Evolutionary conservation across 2,888 invertebrate species (phyloP).

Genomic region (Phalera bucephala): DNA sequence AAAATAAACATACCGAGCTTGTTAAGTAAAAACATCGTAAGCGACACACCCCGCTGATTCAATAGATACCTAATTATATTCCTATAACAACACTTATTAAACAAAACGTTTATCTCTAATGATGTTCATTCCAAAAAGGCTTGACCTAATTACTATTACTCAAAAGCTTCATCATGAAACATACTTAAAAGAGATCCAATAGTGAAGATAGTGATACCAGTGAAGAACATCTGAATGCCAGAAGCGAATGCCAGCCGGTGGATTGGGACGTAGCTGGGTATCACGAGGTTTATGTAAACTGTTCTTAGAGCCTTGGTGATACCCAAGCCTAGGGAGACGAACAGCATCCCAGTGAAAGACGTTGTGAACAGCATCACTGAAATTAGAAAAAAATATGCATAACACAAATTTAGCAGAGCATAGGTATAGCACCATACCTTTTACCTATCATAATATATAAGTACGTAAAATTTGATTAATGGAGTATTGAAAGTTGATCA

Average conservation of each 20-base stretch:
- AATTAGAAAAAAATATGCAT: too few relatives aligned
- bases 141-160: slow-evolving; percentile 14
- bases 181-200: slow-evolving; percentile 86
- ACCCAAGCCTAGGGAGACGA: slow-evolving; percentile 84
- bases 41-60: too few relatives aligned
- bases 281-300: slow-evolving; percentile 86
- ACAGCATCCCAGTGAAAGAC: slow-evolving; percentile 63
- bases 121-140: too few relatives aligned
- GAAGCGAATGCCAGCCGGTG: slow-evolving; percentile 86
- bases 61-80: too few relatives aligned
- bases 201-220: slow-evolving; percentile 84
- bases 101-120: too few relatives aligned
- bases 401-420: too few relatives aligned
- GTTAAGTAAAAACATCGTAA: too few relatives aligned
- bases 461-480: too few relatives aligned
- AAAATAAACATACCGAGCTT: background rate
- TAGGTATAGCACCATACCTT: too few relatives aligned
- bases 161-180: slow-evolving; percentile 8
- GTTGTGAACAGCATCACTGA: slow-evolving; percentile 74
- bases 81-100: too few relatives aligned
- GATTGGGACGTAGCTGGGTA: slow-evolving; percentile 87
- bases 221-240: slow-evolving; percentile 87
- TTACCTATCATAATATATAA: too few relatives aligned
- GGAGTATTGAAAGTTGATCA: too few relatives aligned
- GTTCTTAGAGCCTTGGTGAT: slow-evolving; percentile 87